Conservation (phyloP, 1,140 invertebrate genomes). For the Macrotrachela quadricornifera region DNA sequence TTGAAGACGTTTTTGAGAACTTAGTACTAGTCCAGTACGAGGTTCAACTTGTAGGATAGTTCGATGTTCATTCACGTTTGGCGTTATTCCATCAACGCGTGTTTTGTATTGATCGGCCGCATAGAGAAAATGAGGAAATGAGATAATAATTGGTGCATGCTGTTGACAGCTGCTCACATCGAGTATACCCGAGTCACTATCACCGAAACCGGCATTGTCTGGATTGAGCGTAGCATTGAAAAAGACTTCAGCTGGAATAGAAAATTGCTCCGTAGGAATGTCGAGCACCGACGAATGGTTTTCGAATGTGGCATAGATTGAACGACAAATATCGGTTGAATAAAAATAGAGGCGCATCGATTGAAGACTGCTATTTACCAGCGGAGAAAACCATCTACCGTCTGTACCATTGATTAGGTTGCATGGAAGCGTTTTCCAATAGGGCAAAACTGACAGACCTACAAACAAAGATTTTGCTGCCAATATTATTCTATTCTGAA, state of each 20-base stretch:
- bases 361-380: background rate
- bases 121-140: slow-evolving; percentile 7
- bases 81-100: background rate
- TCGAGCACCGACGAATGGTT: too few species aligned
- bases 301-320: too few species aligned
- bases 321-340: slow-evolving; percentile 5
- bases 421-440: background rate
- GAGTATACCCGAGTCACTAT: background rate
- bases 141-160: slow-evolving; percentile 1
- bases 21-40: too few species aligned
- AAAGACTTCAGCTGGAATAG: background rate
- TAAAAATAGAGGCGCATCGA: background rate
- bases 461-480: too few species aligned
- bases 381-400: slow-evolving; percentile 4
- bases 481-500: too few species aligned
- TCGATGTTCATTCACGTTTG: too few species aligned
- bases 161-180: slow-evolving; percentile 3
- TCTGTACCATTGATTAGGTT: slow-evolving; percentile 8
- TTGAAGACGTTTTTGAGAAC: too few species aligned
- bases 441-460: too few species aligned
- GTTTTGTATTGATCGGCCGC: background rate
- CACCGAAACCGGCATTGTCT: slow-evolving; percentile 4
- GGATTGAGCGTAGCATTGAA: background rate
- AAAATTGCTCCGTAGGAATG: too few species aligned
- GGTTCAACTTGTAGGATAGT: too few species aligned